Percentiles rank a stretch among this genome's conserved stretches.
phyloP scores from a whole-genome alignment of 1,140 invertebrate species.

The Heliconius eleuchia region DNA sequence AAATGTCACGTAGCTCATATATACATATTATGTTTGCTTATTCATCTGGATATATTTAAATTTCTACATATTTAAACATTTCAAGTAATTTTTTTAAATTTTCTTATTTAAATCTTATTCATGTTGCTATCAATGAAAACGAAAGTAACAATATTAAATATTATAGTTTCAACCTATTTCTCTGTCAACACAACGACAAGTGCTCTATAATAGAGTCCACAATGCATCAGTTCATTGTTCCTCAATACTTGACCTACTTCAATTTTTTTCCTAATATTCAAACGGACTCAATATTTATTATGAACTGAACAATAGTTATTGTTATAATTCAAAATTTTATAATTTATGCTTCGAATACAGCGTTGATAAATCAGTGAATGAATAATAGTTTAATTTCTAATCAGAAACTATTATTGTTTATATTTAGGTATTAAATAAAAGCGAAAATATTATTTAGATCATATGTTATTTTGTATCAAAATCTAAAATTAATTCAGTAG shows the following conservation, averaged over 20 bases:
- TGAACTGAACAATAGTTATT: background rate
- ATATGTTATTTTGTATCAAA: too few species aligned
- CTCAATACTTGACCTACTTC: slow-evolving; percentile 16
- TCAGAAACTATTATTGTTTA: background rate
- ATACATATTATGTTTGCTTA: background rate
- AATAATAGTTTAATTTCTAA: background rate
- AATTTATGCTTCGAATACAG: background rate
- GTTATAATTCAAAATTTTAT: background rate
- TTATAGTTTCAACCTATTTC: slow-evolving; percentile 21
- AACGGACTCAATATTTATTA: background rate
- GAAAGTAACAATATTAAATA: slow-evolving; percentile 16
- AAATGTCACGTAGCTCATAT: background rate
- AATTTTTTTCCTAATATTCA: background rate
- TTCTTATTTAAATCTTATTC: background rate
- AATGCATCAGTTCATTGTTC: slow-evolving; percentile 10
- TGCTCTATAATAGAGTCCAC: slow-evolving; percentile 19
- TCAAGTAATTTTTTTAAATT: background rate
- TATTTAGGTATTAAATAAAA: background rate
- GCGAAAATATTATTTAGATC: too few species aligned
- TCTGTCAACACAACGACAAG: background rate
- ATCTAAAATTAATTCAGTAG: too few species aligned
- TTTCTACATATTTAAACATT: background rate
- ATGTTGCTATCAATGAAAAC: background rate
- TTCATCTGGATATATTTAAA: background rate
- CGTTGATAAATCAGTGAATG: background rate